phyloP scores from a whole-genome alignment of 2,888 invertebrate genomes.

The Pristionchus maxplancki region DNA sequence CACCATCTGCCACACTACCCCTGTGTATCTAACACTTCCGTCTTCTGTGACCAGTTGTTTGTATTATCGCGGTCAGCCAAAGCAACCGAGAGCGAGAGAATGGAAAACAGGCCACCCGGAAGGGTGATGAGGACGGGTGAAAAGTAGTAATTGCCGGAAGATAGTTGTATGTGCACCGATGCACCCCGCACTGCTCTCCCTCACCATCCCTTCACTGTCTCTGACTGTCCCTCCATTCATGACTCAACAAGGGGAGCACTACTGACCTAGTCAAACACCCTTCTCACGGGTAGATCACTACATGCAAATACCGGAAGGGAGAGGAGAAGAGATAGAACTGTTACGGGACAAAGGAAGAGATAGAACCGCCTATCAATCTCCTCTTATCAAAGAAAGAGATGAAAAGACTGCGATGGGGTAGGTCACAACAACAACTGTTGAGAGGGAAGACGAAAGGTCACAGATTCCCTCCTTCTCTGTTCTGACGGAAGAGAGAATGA shows the following conservation, averaged over 20 bases:
- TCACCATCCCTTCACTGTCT: neutral
- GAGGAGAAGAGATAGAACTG: slow-evolving; percentile 2
- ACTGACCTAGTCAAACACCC: slow-evolving; percentile 30
- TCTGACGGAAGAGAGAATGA: neutral
- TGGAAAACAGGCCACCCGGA: slow-evolving; percentile 38
- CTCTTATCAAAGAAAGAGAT: neutral
- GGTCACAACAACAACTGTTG: slow-evolving; percentile 15
- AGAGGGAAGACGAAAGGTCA: neutral
- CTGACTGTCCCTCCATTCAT: neutral
- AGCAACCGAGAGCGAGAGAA: slow-evolving; percentile 27
- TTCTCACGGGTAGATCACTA: slow-evolving; percentile 19
- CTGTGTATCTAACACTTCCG: neutral
- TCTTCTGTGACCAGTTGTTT: slow-evolving; percentile 24
- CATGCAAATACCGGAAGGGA: slow-evolving; percentile 7
- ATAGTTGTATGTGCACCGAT: slow-evolving; percentile 19
- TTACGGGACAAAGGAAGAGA: neutral
- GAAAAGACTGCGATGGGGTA: slow-evolving; percentile 1
- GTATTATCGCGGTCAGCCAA: slow-evolving; percentile 33
- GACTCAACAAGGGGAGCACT: slow-evolving; percentile 32
- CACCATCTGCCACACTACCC: slow-evolving; percentile 1
- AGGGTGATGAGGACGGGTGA: neutral
- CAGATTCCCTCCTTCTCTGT: neutral
- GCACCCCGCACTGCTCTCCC: neutral
- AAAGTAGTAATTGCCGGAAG: slow-evolving; percentile 20
- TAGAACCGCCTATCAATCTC: slow-evolving; percentile 32